Evolutionary conservation across 2,113 vertebrate genomes (phyloP).

Genomic region (Gadus macrocephalus): DNA sequence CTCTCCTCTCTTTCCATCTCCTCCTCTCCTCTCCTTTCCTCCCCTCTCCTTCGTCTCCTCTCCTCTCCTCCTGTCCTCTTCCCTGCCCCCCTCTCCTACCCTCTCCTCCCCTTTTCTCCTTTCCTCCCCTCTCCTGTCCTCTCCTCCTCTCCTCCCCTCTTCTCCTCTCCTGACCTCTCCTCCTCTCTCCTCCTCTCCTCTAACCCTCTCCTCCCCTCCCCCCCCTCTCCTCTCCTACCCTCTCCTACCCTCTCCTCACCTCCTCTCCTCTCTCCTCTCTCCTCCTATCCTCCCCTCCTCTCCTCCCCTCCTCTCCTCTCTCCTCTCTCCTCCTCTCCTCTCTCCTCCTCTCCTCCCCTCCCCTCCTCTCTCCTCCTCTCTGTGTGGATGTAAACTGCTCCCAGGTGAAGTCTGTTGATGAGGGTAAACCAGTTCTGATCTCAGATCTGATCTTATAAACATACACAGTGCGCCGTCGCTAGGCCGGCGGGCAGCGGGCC

Average conservation of each 20-base stretch:
- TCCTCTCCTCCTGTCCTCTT: not conserved
- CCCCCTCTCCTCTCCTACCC: not conserved
- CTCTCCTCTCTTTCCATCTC: not conserved
- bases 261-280: not conserved
- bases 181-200: conserved; percentile 11
- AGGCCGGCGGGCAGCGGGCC: too few relatives aligned
- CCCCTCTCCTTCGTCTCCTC: not conserved
- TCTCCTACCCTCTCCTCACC: too few relatives aligned
- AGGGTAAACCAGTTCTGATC: conserved; percentile 49
- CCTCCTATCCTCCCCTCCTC: conserved; percentile 14
- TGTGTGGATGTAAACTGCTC: conserved; percentile 28
- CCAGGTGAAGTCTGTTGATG: conserved; percentile 38
- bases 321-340: conserved; percentile 11
- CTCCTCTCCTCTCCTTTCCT: not conserved
- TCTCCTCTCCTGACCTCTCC: conserved; percentile 2
- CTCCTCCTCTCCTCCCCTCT: not conserved
- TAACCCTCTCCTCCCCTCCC: not conserved
- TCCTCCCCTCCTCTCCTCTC: too few relatives aligned
- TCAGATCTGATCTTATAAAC: conserved; percentile 53
- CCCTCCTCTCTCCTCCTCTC: conserved; percentile 9
- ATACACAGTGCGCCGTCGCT: conserved; percentile 42
- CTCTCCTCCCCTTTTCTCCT: too few relatives aligned
- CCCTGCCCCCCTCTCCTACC: too few relatives aligned
- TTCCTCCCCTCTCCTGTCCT: not conserved
- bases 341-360: conserved; percentile 12